phyloP scores from a whole-genome alignment of 2,888 invertebrate species.

The Coecobrya sp. region DNA sequence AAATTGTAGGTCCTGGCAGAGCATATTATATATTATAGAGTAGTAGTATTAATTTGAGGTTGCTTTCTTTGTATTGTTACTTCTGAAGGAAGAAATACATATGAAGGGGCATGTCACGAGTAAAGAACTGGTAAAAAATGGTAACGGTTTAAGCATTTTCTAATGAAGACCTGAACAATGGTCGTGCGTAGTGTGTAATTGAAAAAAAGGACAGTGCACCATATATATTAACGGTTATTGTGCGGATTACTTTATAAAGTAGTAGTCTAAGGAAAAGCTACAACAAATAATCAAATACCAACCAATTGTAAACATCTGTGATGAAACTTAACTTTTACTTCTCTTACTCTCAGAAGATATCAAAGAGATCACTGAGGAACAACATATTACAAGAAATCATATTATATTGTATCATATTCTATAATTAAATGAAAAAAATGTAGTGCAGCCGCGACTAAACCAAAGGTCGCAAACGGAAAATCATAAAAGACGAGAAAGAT shows the following conservation, averaged over 20 bases:
- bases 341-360: constrained; percentile 77
- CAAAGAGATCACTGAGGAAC: constrained; percentile 80
- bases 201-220: constrained; percentile 58
- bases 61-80: constrained; percentile 17
- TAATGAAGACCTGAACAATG: constrained; percentile 40
- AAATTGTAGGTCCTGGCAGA: background rate
- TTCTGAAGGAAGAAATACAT: background rate
- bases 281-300: constrained; percentile 69
- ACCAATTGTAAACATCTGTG: constrained; percentile 83
- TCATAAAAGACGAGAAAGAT: constrained; percentile 82
- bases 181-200: constrained; percentile 42
- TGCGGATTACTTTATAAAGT: constrained; percentile 65
- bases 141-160: constrained; percentile 33
- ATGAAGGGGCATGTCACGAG: background rate
- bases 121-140: constrained; percentile 42
- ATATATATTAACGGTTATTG: constrained; percentile 17
- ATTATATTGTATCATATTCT: constrained; percentile 72
- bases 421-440: constrained; percentile 60
- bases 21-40: background rate
- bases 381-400: constrained; percentile 76
- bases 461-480: constrained; percentile 75
- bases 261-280: constrained; percentile 65
- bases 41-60: background rate
- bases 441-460: constrained; percentile 76
- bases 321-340: constrained; percentile 80